phyloP scores from a whole-genome alignment of 2,888 invertebrate genomes.

The Tenodera sinensis region DNA sequence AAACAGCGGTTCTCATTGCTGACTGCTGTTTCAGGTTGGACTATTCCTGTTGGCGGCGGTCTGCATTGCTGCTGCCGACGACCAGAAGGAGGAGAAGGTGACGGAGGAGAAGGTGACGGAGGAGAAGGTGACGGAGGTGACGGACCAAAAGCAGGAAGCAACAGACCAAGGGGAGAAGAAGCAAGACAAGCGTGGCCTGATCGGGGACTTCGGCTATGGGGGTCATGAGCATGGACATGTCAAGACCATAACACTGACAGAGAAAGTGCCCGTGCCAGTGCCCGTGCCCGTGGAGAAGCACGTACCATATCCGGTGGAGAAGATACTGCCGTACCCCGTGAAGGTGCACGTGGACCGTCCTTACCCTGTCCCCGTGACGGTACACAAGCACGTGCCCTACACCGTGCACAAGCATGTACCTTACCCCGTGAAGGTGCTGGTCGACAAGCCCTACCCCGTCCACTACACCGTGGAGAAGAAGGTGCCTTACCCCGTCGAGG shows the following conservation, averaged over 20 bases:
- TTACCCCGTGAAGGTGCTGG: slow-evolving; percentile 58
- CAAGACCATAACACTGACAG: slow-evolving; percentile 22
- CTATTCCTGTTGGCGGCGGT: slow-evolving; percentile 1
- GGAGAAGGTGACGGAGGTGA: neutral
- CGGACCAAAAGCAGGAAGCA: neutral
- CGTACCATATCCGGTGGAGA: slow-evolving; percentile 61
- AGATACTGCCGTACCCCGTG: slow-evolving; percentile 50
- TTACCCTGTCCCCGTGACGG: slow-evolving; percentile 23
- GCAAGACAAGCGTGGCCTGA: slow-evolving; percentile 17
- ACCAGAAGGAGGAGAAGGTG: no score
- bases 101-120: no score
- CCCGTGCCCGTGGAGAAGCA: slow-evolving; percentile 45
- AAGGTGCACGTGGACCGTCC: slow-evolving; percentile 28
- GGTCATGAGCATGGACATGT: neutral
- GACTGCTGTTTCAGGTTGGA: neutral
- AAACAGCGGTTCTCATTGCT: no score
- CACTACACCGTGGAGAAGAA: slow-evolving; percentile 58
- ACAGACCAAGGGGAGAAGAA: slow-evolving; percentile 1
- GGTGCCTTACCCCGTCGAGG: slow-evolving; percentile 32
- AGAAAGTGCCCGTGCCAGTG: slow-evolving; percentile 23
- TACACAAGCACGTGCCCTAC: slow-evolving; percentile 30
- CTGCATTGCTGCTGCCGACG: neutral
- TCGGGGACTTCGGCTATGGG: neutral
- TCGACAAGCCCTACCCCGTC: slow-evolving; percentile 64
- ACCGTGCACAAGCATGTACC: slow-evolving; percentile 27